Evolutionary conservation across 2,888 invertebrate genomes (phyloP).

Genomic region (Oxyscelio sp.): DNA sequence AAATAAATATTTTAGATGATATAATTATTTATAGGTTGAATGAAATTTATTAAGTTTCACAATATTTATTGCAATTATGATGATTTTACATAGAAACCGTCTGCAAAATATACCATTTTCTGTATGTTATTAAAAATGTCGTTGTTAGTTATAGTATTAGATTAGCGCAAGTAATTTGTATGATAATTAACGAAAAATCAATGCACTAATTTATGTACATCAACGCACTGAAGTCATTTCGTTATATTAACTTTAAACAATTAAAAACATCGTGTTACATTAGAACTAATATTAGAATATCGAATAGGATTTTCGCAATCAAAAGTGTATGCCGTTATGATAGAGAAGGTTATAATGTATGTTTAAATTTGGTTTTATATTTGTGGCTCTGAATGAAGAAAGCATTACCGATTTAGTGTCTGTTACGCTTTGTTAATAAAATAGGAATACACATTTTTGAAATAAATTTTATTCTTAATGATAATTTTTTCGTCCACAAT

Average conservation of each 20-base stretch:
- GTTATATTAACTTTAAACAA: constrained; percentile 19
- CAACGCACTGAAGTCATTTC: constrained; percentile 20
- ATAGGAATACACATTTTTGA: constrained; percentile 56
- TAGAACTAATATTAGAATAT: constrained; percentile 25
- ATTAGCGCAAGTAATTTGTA: constrained; percentile 33
- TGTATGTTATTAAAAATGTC: constrained; percentile 4
- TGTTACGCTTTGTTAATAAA: constrained; percentile 70
- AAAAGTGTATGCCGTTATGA: constrained; percentile 54
- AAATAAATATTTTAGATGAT: no score
- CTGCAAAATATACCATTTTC: background rate
- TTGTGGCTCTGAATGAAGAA: constrained; percentile 58
- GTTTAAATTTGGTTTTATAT: constrained; percentile 42
- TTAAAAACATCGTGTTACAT: constrained; percentile 25
- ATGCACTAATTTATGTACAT: constrained; percentile 27
- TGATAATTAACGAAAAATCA: constrained; percentile 16
- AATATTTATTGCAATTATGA: background rate
- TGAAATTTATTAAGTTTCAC: background rate
- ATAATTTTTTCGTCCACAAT: background rate
- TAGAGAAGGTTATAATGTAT: constrained; percentile 36
- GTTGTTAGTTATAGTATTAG: constrained; percentile 28
- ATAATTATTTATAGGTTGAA: background rate
- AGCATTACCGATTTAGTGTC: constrained; percentile 46
- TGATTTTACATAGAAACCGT: background rate
- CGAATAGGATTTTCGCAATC: constrained; percentile 38
- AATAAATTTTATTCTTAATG: constrained; percentile 38